Conservation (phyloP, 37 sponge, comb jelly and placozoan species). For the Chondrosia reniformis region DNA sequence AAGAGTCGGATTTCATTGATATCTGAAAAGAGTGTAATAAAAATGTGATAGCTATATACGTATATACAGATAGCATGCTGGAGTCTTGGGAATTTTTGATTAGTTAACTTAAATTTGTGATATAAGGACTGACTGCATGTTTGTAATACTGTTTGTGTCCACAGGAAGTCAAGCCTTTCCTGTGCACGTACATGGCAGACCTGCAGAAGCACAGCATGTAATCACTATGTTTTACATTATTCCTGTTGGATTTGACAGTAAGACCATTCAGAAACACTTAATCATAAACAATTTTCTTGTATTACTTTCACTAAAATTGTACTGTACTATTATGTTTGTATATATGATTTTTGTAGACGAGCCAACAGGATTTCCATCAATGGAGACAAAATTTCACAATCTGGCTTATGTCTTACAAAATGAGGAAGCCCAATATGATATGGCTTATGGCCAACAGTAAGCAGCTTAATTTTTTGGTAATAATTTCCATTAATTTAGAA, state of each 20-base stretch:
- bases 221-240: constrained; percentile 48
- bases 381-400: constrained; percentile 39
- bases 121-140: too few species aligned
- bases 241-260: constrained; percentile 43
- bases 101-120: too few species aligned
- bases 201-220: constrained; percentile 19
- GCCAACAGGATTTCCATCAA: constrained; percentile 24
- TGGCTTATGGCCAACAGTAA: constrained; percentile 40
- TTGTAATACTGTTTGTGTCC: neutral
- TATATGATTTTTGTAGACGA: constrained; percentile 11
- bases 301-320: too few species aligned
- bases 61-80: too few species aligned
- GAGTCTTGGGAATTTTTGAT: too few species aligned
- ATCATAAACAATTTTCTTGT: too few species aligned
- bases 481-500: neutral
- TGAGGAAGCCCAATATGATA: constrained; percentile 18
- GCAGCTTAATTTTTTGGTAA: neutral
- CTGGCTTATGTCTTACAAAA: constrained; percentile 52
- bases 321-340: neutral
- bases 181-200: constrained; percentile 38
- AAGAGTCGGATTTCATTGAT: too few species aligned
- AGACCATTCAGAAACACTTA: too few species aligned
- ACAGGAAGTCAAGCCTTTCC: constrained; percentile 27
- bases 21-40: too few species aligned
- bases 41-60: too few species aligned